A percentile compares a stretch with the other conserved stretches of the same genome.
These are phyloP conservation scores for Diabrotica balteata DNA, from an alignment of 2,888 invertebrate genomes.

Conservation along the genomic window DNA sequence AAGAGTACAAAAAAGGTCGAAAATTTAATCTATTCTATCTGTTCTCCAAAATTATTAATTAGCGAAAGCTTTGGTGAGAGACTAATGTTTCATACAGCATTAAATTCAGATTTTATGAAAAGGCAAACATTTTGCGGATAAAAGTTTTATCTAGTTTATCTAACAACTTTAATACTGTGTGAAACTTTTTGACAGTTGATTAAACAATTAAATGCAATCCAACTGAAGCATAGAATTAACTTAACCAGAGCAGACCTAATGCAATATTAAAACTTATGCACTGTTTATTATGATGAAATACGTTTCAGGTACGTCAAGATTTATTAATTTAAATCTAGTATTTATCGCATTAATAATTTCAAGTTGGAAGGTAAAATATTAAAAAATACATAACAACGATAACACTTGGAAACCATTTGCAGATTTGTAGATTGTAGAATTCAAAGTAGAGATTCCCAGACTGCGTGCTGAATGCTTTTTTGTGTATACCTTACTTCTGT, in stretches of 20 bases:
- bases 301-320: too few relatives aligned
- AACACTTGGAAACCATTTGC: too few relatives aligned
- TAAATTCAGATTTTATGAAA: background rate
- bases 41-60: background rate
- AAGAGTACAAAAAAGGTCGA: background rate
- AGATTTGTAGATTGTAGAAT: too few relatives aligned
- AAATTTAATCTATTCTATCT: background rate
- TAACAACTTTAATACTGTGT: background rate
- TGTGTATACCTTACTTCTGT: too few relatives aligned
- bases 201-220: constrained; percentile 8
- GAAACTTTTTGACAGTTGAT: constrained; percentile 2
- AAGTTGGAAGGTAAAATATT: too few relatives aligned
- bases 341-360: too few relatives aligned
- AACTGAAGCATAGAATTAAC: background rate
- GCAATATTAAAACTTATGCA: too few relatives aligned
- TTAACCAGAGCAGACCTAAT: background rate
- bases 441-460: too few relatives aligned
- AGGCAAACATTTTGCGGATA: background rate
- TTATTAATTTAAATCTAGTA: too few relatives aligned
- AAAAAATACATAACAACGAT: too few relatives aligned
- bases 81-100: background rate
- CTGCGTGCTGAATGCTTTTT: too few relatives aligned
- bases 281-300: too few relatives aligned
- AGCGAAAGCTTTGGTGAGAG: background rate
- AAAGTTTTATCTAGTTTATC: background rate